Base-by-base conservation (phyloP, 2,888 invertebrate genomes). In the Athalia cordata region DNA sequence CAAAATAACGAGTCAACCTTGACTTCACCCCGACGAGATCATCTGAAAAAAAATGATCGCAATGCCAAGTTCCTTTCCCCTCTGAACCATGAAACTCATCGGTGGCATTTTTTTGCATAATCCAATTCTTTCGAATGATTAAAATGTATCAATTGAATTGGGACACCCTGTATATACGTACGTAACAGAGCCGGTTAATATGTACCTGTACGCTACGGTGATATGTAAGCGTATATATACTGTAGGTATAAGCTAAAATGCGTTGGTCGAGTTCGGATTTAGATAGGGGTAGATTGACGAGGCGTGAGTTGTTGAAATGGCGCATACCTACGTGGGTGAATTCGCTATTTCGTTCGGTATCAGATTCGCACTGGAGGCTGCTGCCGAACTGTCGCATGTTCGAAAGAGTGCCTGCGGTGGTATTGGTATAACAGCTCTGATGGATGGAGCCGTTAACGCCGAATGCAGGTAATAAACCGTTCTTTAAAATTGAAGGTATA, bases 361-460 rank as follows among this genome's bases (percentile, higher is more conserved):
- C 72, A 72, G 72, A 72, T 72, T 43, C 52, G 68, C 52, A 68
- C 52, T 68, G 11, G 29, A 6, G 55, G 6, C 55, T 15, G 29
- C 0, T 29, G 29, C 55, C 55, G 72, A 59, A 72, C 72, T 52
- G 72, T 72, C 57, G 59, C 72, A 59, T 59, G 45, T 72, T 13
- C n/a, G 9, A 5, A 47, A 57, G 59, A 72, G 72, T 57, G 57
- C 47, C 72, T 72, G 72, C 72, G 72, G 72, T 59, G 72, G 72
- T 11, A 52, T 52, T 1, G 29, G 29, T 29, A 29, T 29, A 70
- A 4, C n/a, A 5, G 72, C 72, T 59, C 72, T 72, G 72, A 72
- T 57, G 72, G 72, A 72, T 72, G 59, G 72, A 72, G 72, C 72
- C 72, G 72, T 72, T 72, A 72, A 72, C 72, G 59, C 72, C 72